Evolutionary conservation across 1,140 invertebrate genomes (phyloP).

Genomic region (Euura saliciscinereae): DNA sequence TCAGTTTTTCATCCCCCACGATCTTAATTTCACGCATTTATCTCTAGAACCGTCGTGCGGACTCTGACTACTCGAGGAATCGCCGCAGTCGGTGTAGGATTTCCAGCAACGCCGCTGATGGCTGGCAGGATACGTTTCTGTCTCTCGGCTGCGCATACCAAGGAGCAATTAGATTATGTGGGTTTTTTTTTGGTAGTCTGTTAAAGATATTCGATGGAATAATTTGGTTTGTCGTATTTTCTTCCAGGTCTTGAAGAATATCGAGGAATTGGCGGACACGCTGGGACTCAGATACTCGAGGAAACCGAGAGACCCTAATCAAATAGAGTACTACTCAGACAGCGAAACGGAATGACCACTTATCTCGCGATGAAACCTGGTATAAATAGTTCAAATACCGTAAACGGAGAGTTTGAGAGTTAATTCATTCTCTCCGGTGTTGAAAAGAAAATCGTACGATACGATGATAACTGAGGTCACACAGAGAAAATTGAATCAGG

Average conservation of each 20-base stretch:
- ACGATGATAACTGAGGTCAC: background rate
- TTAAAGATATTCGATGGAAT: too few species aligned
- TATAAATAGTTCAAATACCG: background rate
- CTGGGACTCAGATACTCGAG: conserved; percentile 77
- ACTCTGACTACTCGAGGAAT: conserved; percentile 82
- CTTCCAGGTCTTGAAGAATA: conserved; percentile 68
- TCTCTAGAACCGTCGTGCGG: conserved; percentile 81
- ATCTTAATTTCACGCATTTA: background rate
- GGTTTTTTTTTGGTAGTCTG: conserved; percentile 25
- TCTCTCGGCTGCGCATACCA: conserved; percentile 93
- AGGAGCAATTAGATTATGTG: conserved; percentile 93
- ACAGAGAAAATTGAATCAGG: background rate
- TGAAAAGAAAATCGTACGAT: too few species aligned
- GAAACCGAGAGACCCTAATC: conserved; percentile 62
- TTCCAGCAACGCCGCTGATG: conserved; percentile 96
- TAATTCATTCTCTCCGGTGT: too few species aligned
- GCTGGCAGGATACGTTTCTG: conserved; percentile 95
- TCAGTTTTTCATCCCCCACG: background rate
- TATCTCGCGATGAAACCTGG: conserved; percentile 37
- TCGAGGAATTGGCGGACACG: conserved; percentile 73
- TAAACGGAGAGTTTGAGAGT: too few species aligned
- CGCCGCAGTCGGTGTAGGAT: conserved; percentile 95
- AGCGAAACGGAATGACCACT: conserved; percentile 51
- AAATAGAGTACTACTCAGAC: conserved; percentile 66
- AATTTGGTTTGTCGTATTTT: conserved; percentile 9